phyloP scores from a whole-genome alignment of 2,888 invertebrate genomes.

The Drosophila setosimentum region DNA sequence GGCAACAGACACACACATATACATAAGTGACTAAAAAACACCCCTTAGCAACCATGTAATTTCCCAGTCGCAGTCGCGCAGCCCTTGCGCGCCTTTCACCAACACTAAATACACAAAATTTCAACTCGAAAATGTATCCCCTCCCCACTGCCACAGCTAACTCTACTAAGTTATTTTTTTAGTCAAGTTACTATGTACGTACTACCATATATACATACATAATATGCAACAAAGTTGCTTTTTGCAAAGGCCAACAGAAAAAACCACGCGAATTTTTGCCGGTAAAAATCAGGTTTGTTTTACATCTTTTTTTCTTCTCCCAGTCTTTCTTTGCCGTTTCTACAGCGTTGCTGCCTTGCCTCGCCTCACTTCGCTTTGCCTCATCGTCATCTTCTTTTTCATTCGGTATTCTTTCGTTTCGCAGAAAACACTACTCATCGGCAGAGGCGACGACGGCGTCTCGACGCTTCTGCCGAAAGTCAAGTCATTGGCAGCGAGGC shows the following conservation, averaged over 20 bases:
- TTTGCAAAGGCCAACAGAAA: constrained; percentile 48
- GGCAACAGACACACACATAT: constrained; percentile 54
- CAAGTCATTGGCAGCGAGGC: constrained; percentile 34
- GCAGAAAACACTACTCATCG: constrained; percentile 76
- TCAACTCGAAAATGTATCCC: constrained; percentile 47
- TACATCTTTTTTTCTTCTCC: constrained; percentile 63
- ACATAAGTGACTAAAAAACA: constrained; percentile 65
- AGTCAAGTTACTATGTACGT: constrained; percentile 40
- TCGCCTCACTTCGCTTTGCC: constrained; percentile 43
- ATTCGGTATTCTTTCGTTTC: constrained; percentile 62
- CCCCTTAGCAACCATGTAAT: constrained; percentile 74
- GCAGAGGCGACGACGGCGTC: constrained; percentile 55
- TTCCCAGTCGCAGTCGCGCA: constrained; percentile 55
- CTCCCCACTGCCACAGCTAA: background rate
- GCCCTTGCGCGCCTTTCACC: constrained; percentile 58
- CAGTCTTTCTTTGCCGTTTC: constrained; percentile 58
- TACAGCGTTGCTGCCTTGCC: constrained; percentile 46
- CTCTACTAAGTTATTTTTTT: constrained; percentile 62
- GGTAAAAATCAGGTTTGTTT: constrained; percentile 82
- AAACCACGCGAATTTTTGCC: constrained; percentile 80
- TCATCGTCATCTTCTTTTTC: constrained; percentile 63
- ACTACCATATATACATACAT: constrained; percentile 21
- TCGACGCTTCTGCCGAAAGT: constrained; percentile 52
- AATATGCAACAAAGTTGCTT: constrained; percentile 51
- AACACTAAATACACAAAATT: constrained; percentile 75